Percentiles rank a stretch among this genome's conserved stretches.
Evolutionary conservation across 2,888 invertebrate species (phyloP).

Genomic region (Nebria brevicollis): DNA sequence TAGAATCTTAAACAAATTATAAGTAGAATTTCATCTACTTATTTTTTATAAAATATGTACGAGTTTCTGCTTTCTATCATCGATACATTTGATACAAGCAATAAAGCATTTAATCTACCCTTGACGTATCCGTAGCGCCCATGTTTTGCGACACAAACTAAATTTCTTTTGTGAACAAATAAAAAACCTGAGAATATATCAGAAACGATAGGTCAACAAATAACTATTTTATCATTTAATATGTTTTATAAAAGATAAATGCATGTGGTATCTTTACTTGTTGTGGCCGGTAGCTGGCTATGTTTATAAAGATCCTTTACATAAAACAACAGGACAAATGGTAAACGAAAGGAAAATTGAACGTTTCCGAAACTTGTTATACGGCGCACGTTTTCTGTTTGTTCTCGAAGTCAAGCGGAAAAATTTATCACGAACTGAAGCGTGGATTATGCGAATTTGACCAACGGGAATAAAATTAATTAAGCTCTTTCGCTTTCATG

Average conservation of each 20-base stretch:
- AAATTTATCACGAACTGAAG: conserved; percentile 18
- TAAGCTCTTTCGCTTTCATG: not conserved
- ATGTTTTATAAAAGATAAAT: not conserved
- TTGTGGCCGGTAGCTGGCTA: not conserved
- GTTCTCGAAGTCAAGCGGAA: conserved; percentile 2
- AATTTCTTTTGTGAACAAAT: not conserved
- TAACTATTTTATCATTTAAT: not conserved
- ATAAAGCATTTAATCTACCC: too few relatives aligned
- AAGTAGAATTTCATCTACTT: too few relatives aligned
- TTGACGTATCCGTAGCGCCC: too few relatives aligned
- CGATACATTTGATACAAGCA: too few relatives aligned
- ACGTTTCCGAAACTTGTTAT: conserved; percentile 8
- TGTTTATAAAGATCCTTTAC: not conserved
- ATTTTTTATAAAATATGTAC: too few relatives aligned
- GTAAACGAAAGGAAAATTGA: not conserved
- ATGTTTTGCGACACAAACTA: not conserved
- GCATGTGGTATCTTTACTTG: not conserved
- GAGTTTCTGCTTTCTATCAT: too few relatives aligned
- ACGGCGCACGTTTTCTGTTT: conserved; percentile 32
- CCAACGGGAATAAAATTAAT: conserved; percentile 19
- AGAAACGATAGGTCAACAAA: not conserved
- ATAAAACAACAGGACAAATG: conserved; percentile 6
- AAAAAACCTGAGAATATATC: too few relatives aligned
- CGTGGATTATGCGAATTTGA: conserved; percentile 22
- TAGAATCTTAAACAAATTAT: too few relatives aligned